Evolutionary conservation across 2,888 invertebrate genomes (phyloP), one percentile per base, ranked within the genome.

Genomic region (Drosophila formosana): DNA sequence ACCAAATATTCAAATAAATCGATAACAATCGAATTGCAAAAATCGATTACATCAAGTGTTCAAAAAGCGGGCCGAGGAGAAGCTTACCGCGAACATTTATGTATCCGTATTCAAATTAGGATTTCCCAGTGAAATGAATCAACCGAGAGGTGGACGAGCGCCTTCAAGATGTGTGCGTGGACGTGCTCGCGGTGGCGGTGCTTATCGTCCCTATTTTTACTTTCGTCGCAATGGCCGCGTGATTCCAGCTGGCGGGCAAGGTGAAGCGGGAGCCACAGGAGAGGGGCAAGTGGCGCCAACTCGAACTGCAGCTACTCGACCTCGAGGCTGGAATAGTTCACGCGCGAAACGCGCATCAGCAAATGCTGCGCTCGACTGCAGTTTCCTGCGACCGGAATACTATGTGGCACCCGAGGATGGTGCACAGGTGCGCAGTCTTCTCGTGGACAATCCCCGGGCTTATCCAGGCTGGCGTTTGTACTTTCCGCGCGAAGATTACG

Each of bases 381-480:
- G 88, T 46, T 91, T 87, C 13, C 49, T 91, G 37, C 82, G 85
- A 0, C 89, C 91, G 0, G 90, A 89, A 26, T 61, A 82, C 25
- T 90, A 87, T 66, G 90, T 72, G 0, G 82, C 79, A 3, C 89
- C 90, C 0, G 83, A 82, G 28, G 80, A 85, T 78, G 81, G 72
- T 0, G 46, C 82, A 3, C 75, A 86, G 32, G 75, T 89, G 7
- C 82, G 80, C 51, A 81, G 82, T 45, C 43, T 91, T 0, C 65
- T 81, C 3, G 84, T 88, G 7, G 82, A 89, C 25, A 87, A 85
- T 45, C 88, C 88, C 0, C n/a, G 30, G 3, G 67, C 93, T 4
- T 96, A 95, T 90, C 93, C 94, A 77, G 95, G 95, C 23, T 97
- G 97, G 96, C 95, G 95, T 75, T 92, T 96, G 7, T 98, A 97